phyloP scores from a whole-genome alignment of 2,113 vertebrate species.

The Etheostoma spectabile region DNA sequence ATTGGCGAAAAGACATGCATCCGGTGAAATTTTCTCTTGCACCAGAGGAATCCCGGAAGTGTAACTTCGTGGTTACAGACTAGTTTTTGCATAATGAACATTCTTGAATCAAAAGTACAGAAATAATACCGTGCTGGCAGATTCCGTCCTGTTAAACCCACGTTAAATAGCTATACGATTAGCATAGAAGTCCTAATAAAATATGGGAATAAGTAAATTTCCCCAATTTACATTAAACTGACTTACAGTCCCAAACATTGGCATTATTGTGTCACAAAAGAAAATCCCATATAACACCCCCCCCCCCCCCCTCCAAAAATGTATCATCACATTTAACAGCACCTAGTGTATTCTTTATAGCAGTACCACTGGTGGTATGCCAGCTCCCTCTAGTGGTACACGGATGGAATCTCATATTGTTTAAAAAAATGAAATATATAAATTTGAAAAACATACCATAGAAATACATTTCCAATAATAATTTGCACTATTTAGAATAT shows the following conservation, averaged over 20 bases:
- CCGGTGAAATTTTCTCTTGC: too few species aligned
- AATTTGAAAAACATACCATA: too few species aligned
- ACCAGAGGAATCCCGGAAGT: too few species aligned
- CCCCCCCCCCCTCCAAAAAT: not conserved
- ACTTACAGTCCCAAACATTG: slow-evolving; percentile 12
- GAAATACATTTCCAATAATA: too few species aligned
- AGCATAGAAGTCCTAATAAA: slow-evolving; percentile 42
- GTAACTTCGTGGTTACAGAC: too few species aligned
- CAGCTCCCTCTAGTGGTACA: too few species aligned
- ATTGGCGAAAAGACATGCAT: too few species aligned
- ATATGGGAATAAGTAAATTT: slow-evolving; percentile 1
- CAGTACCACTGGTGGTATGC: too few species aligned
- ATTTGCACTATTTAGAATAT: too few species aligned
- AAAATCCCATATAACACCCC: not conserved
- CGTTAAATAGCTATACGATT: slow-evolving; percentile 31
- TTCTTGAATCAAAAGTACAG: slow-evolving; percentile 35
- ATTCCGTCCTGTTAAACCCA: slow-evolving; percentile 47
- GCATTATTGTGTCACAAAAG: slow-evolving; percentile 17
- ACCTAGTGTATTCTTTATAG: slow-evolving; percentile 11
- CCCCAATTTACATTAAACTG: slow-evolving; percentile 17
- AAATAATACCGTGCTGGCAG: slow-evolving; percentile 41
- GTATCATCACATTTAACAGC: slow-evolving; percentile 32
- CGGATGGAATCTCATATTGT: too few species aligned
- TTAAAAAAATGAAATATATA: too few species aligned
- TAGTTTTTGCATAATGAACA: slow-evolving; percentile 54